Percentiles rank a stretch among this genome's conserved stretches.
These are phyloP conservation scores for Malachius bipustulatus DNA, from an alignment of 2,888 invertebrate species.

Conservation along the genomic window DNA sequence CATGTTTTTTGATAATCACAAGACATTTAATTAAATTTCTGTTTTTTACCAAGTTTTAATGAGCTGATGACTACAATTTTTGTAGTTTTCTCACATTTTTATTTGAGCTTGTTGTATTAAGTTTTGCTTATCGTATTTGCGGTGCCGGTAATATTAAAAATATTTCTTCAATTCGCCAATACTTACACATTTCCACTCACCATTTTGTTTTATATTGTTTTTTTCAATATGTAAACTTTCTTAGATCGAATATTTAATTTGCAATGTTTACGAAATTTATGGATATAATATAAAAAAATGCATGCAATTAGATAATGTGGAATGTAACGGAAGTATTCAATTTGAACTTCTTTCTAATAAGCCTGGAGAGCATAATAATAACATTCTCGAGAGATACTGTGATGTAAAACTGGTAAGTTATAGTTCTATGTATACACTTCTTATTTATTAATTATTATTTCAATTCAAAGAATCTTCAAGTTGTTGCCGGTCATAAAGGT, in stretches of 20 bases:
- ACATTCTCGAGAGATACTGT: not conserved
- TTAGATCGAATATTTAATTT: not conserved
- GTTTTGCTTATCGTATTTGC: too few species aligned
- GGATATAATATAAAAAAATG: slow-evolving; percentile 11
- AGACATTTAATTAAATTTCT: too few species aligned
- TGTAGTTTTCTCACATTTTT: too few species aligned
- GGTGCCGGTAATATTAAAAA: too few species aligned
- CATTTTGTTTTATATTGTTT: too few species aligned
- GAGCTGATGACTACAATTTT: too few species aligned
- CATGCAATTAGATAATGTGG: not conserved
- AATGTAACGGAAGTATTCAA: slow-evolving; percentile 8
- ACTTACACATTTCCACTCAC: too few species aligned
- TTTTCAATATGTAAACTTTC: not conserved
- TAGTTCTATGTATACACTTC: not conserved
- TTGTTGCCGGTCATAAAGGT: slow-evolving; percentile 20
- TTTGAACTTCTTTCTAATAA: not conserved
- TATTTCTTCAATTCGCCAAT: too few species aligned
- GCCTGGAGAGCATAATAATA: not conserved
- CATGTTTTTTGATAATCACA: too few species aligned
- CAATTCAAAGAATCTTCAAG: slow-evolving; percentile 17
- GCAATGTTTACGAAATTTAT: slow-evolving; percentile 9
- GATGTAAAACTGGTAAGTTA: not conserved
- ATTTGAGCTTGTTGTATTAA: too few species aligned
- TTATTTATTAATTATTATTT: slow-evolving; percentile 5
- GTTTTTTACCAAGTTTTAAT: too few species aligned